Evolutionary conservation across 2,113 vertebrate genomes (phyloP).

Genomic region (Cynocephalus volans): DNA sequence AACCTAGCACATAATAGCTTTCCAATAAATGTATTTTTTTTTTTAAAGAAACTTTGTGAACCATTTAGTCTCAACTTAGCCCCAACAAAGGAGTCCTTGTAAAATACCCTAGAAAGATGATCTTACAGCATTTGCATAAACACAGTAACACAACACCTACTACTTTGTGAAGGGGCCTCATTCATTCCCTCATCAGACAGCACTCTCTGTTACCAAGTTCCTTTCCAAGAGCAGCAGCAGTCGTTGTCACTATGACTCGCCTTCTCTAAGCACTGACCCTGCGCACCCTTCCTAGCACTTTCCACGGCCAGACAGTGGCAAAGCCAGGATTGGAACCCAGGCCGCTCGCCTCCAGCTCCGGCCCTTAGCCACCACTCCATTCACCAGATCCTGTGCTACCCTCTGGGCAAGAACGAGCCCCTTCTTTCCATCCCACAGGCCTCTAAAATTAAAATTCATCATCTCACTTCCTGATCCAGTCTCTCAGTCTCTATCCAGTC

Average conservation of each 20-base stretch:
- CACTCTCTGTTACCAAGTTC: background rate
- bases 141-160: background rate
- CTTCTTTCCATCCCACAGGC: background rate
- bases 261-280: background rate
- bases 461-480: background rate
- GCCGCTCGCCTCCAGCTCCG: background rate
- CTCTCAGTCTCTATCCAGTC: background rate
- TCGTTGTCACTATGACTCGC: background rate
- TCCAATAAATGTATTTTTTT: background rate
- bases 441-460: background rate
- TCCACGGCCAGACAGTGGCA: background rate
- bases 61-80: conserved; percentile 5
- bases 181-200: background rate
- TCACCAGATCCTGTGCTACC: background rate
- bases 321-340: background rate
- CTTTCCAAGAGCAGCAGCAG: background rate
- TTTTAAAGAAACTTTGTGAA: conserved; percentile 4
- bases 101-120: background rate
- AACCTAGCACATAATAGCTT: background rate
- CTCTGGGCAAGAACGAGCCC: background rate
- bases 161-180: background rate
- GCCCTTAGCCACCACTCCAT: background rate
- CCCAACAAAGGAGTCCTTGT: conserved; percentile 21
- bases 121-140: background rate
- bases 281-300: background rate